These are phyloP conservation scores for Cyclura pinguis DNA, from an alignment of 2,797 vertebrate species.

Conservation along the genomic window DNA sequence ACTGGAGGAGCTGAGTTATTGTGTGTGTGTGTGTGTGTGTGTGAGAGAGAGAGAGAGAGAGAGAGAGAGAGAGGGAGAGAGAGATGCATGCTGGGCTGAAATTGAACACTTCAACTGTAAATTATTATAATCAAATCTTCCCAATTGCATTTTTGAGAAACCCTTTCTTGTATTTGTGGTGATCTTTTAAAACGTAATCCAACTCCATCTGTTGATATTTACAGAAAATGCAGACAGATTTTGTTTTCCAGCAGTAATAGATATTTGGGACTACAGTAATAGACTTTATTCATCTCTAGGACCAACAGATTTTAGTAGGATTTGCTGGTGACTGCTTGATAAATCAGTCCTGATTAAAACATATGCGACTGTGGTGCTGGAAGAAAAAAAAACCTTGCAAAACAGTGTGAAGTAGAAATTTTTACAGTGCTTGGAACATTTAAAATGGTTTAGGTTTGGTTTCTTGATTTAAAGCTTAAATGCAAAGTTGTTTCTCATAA, in stretches of 20 bases:
- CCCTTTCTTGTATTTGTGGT: not conserved
- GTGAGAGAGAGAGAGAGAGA: too few relatives aligned
- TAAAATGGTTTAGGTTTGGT: not conserved
- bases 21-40: not conserved
- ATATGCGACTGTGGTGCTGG: not conserved
- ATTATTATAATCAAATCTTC: constrained; percentile 25
- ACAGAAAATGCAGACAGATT: constrained; percentile 16
- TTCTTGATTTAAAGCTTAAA: not conserved
- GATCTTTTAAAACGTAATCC: constrained; percentile 30
- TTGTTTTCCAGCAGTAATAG: constrained; percentile 13
- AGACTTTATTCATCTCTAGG: constrained; percentile 12
- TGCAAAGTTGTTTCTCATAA: too few relatives aligned
- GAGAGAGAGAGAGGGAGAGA: not conserved
- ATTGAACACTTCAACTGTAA: not conserved
- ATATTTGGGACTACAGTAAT: constrained; percentile 15
- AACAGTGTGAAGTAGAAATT: not conserved
- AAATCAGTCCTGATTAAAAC: constrained; percentile 20
- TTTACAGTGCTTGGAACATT: not conserved
- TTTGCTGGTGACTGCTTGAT: not conserved
- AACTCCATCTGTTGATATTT: constrained; percentile 40
- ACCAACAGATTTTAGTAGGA: constrained; percentile 4
- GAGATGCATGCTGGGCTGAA: not conserved
- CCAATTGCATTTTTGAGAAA: constrained; percentile 1
- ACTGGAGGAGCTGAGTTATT: not conserved
- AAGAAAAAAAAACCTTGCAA: not conserved